Conservation (phyloP, 1,140 invertebrate species). For the Polypedilum pembai region DNA sequence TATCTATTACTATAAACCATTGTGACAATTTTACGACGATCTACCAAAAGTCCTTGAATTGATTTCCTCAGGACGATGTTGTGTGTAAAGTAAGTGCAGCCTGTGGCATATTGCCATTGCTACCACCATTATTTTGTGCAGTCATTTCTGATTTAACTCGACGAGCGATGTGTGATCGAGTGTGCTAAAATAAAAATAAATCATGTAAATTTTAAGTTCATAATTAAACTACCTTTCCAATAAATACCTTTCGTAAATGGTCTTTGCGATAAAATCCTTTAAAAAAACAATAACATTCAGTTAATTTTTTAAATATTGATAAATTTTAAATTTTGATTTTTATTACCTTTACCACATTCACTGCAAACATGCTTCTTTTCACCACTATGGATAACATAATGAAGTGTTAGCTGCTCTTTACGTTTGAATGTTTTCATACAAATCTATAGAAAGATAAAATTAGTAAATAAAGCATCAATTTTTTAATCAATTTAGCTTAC, state of each 20-base stretch:
- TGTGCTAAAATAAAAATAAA: constrained; percentile 42
- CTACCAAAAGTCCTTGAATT: constrained; percentile 46
- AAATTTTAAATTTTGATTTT: neutral
- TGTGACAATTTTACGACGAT: constrained; percentile 21
- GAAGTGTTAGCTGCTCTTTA: constrained; percentile 74
- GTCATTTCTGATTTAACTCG: constrained; percentile 46
- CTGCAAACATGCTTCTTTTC: constrained; percentile 80
- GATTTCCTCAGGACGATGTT: constrained; percentile 41
- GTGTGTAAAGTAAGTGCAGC: constrained; percentile 37
- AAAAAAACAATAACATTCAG: constrained; percentile 30
- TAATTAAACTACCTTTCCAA: too few species aligned
- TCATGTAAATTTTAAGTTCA: too few species aligned
- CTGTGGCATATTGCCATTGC: constrained; percentile 32
- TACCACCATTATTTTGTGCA: constrained; percentile 43
- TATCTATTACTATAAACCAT: neutral
- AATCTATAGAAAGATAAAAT: constrained; percentile 43
- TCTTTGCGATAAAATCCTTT: constrained; percentile 64
- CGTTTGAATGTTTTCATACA: constrained; percentile 79
- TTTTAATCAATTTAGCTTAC: constrained; percentile 38
- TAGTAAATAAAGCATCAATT: neutral
- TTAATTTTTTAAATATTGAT: neutral
- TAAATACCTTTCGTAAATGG: constrained; percentile 55
- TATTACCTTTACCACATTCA: constrained; percentile 74
- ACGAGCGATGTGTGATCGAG: constrained; percentile 43
- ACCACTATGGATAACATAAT: constrained; percentile 78